Evolutionary conservation across 2,797 vertebrate genomes (phyloP), one percentile per base, ranked within the genome.

Genomic region (Hoplostethus atlanticus): DNA sequence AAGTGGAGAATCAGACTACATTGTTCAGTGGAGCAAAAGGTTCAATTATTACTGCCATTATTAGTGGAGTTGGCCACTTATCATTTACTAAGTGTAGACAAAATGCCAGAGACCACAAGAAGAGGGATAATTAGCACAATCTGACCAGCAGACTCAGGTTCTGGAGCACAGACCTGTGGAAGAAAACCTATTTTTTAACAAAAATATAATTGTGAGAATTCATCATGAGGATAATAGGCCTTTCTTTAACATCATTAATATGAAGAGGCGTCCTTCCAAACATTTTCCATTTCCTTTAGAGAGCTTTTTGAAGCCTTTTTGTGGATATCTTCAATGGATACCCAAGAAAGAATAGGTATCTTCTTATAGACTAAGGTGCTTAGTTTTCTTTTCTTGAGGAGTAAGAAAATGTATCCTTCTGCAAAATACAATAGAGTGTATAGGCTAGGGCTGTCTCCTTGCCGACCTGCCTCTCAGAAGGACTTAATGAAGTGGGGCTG

Each of bases 401-500:
- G 72, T 68, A 72, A 68, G 50, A 48, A 64, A 73, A 73, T 74
- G 73, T 84, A 64, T 73, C 68, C 55, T 56, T 62, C 47, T 70
- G 69, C 76, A 78, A 72, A 84, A 84, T 79, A 80, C 77, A 81
- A 66, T 62, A 66, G 67, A 66, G 69, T 85, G 80, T 72, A 56
- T 73, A 76, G 77, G 71, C 68, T 58, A 60, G 67, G 77, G 77
- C 77, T 76, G 68, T 81, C 79, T 81, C 72, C 82, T 76, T 55
- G 1, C 84, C 87, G 91, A 85, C 88, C 91, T 7, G 79, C 77
- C 89, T 87, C 83, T 83, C 78, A 80, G 74, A 83, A 84, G 80
- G 85, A 82, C 76, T 83, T 91, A 88, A 92, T 91, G 88, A 87
- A 90, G 87, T 68, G 36, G 71, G 76, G 74, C 68, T 71, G 81